Conservation (phyloP, 2,888 invertebrate genomes). For the Pilophorus perplexus region DNA sequence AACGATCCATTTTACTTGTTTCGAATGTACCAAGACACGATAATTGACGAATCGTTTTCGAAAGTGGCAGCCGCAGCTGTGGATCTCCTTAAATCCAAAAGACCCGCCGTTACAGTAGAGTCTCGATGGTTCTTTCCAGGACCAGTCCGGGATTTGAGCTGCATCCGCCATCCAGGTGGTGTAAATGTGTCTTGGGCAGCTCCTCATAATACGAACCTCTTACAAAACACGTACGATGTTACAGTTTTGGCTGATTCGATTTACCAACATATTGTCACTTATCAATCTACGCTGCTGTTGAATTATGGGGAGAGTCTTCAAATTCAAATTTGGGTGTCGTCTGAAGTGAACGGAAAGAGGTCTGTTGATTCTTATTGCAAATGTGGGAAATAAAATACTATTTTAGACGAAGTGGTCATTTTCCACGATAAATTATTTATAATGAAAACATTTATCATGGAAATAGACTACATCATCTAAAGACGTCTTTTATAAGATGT, state of each 20-base stretch:
- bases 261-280: background rate
- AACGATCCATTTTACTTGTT: conserved; percentile 55
- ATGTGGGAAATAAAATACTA: background rate
- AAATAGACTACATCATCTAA: too few relatives aligned
- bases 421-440: too few relatives aligned
- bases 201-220: conserved; percentile 43
- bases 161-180: conserved; percentile 9
- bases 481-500: too few relatives aligned
- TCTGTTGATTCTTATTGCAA: background rate
- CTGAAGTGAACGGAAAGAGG: background rate
- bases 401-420: too few relatives aligned
- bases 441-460: too few relatives aligned
- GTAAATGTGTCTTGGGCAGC: conserved; percentile 39
- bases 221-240: background rate
- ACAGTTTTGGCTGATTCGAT: background rate
- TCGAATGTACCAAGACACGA: conserved; percentile 57
- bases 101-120: background rate
- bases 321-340: conserved; percentile 8
- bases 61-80: background rate
- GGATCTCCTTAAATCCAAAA: background rate
- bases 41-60: conserved; percentile 50
- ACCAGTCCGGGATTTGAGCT: conserved; percentile 33
- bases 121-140: conserved; percentile 43
- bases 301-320: background rate
- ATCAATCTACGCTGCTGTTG: background rate